Conservation (phyloP, 2,797 vertebrate species). For the Cryptoprocta ferox region DNA sequence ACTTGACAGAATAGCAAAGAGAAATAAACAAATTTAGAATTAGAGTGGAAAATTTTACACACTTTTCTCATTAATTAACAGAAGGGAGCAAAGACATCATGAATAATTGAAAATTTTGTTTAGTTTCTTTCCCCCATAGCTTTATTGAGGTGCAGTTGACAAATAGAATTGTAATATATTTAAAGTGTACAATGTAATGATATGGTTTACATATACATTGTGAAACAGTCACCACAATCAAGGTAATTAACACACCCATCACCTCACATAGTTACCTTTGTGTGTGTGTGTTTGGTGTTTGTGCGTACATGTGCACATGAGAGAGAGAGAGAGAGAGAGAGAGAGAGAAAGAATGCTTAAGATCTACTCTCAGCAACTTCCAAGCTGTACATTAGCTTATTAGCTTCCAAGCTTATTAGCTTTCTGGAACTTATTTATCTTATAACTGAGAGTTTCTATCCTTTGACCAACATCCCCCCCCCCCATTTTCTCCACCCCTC, state of each 20-base stretch:
- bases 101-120: neutral
- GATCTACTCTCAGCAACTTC: neutral
- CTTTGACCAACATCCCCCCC: neutral
- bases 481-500: no score
- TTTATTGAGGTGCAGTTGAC: neutral
- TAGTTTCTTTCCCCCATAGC: neutral
- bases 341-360: neutral
- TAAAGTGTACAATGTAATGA: neutral
- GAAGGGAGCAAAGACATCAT: neutral
- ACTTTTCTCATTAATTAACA: neutral
- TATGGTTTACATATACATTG: neutral
- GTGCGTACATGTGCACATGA: neutral
- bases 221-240: neutral
- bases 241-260: neutral
- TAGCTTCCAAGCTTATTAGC: no score
- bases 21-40: neutral
- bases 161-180: neutral
- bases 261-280: neutral
- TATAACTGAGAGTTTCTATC: neutral
- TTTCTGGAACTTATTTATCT: neutral
- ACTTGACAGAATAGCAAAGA: neutral
- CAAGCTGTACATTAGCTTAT: neutral
- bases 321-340: no score
- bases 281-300: neutral
- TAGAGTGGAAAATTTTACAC: neutral